Evolutionary conservation across 2,113 vertebrate genomes (phyloP), one percentile per base, ranked within the genome.

Genomic region (Rhadina sibilatrix): DNA sequence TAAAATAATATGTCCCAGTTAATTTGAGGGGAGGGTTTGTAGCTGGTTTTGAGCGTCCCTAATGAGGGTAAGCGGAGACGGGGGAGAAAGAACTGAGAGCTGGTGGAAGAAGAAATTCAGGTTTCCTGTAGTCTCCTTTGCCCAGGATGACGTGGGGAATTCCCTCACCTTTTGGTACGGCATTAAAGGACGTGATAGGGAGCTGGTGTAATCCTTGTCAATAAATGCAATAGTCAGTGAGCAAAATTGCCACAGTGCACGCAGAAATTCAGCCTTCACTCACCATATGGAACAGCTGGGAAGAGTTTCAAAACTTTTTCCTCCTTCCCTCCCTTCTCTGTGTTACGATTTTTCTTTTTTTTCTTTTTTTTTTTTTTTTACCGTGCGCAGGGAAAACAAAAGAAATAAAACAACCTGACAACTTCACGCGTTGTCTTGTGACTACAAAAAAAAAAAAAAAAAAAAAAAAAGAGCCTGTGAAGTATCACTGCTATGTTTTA

Each of bases 401-500:
- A 97, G 96, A 91, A 97, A 97, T 95, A 95, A 97, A 98, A 96
- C 96, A 97, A 98, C 95, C 95, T 96, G 97, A 98, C 97, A 97
- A 98, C 97, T 98, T 98, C 65, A 97, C 95, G 96, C 91, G 49
- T 97, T 96, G 98, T 98, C 98, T 99, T 99, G 98, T 99, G 98
- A 99, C 98, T 97, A 56, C 44, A 81, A 74, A 81, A 96, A 89
- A 96, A 80, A 92, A 54, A 57, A 56, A 56, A 56, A 65, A 64
- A 31, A 63, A 78, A 81, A 93, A 96, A 95, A 97, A 96, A 82
- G 93, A 98, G 98, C 98, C 98, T 98, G 98, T 98, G 97, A 98
- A 98, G 98, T 99, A 99, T 99, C 98, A 99, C 98, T 98, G 98
- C 98, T 99, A 98, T 99, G 98, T 98, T 99, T 99, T 99, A 98